These are phyloP conservation scores for Crenichthys baileyi DNA, from an alignment of 2,797 vertebrate genomes.

Conservation along the genomic window DNA sequence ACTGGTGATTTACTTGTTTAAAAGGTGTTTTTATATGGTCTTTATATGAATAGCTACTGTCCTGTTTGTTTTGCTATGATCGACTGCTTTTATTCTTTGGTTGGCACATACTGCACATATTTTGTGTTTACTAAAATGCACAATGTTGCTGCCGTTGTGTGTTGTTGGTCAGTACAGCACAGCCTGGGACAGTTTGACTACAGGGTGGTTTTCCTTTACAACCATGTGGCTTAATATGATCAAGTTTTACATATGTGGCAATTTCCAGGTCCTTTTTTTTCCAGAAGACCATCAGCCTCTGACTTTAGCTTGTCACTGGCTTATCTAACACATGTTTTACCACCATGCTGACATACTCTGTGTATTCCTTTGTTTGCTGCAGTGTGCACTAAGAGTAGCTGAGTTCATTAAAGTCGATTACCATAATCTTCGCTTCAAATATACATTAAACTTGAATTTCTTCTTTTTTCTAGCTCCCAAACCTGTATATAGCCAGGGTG, in stretches of 20 bases:
- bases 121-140: too few species aligned
- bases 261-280: background rate
- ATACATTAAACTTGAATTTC: background rate
- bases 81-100: too few species aligned
- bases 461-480: slow-evolving; percentile 84
- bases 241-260: too few species aligned
- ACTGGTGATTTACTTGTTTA: too few species aligned
- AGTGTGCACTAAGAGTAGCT: background rate
- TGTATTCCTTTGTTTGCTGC: too few species aligned
- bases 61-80: too few species aligned
- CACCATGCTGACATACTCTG: too few species aligned
- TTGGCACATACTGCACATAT: too few species aligned
- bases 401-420: background rate
- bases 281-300: background rate
- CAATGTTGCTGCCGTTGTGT: background rate
- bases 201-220: background rate
- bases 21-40: too few species aligned
- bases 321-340: too few species aligned
- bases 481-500: slow-evolving; percentile 94
- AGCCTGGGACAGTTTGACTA: too few species aligned
- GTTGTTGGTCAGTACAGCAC: background rate
- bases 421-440: background rate
- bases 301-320: background rate
- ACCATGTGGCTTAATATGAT: background rate
- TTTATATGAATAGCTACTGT: too few species aligned